Evolutionary conservation across 2,888 invertebrate species (phyloP), one percentile per base, ranked within the genome.

Genomic region (Blastobasis adustella): DNA sequence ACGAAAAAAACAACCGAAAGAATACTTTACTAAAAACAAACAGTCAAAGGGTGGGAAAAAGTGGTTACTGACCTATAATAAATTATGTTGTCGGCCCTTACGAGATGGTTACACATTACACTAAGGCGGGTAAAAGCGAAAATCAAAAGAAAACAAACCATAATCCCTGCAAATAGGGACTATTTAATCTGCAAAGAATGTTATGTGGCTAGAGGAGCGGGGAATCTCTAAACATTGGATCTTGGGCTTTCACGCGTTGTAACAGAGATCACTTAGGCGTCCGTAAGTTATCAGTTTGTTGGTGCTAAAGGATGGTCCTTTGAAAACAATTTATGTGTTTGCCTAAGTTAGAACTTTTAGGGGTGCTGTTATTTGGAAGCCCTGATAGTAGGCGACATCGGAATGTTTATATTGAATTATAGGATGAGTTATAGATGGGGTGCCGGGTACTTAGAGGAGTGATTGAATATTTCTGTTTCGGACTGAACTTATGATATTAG

Each of bases 291-390:
- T 70, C 67, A 65, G 66, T 67, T 65, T 60, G 59, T 65, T 58
- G 54, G 58, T 54, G 58, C 62, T 65, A 67, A 75, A 73, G 71
- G 71, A 76, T 77, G 72, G 71, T 73, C 68, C 63, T 66, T 71
- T 66, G 65, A 63, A 72, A 74, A 77, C 73, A 80, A 80, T 81
- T 81, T 82, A 81, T 82, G 76, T 81, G 80, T 79, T 81, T 79
- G 73, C 69, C 69, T 68, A 75, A 76, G 69, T 76, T 70, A 62
- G 66, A 73, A 75, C 66, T 76, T 80, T 76, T 50, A 69, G 70
- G 23, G 23, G 23, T 23, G 23, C 23, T 23, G 23, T 23, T 23
- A 23, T 23, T 23, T 3, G 23, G 23, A 23, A 3, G 23, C 23
- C 23, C 23, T 23, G 23, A 23, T 23, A 23, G 23, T 23, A 23